Conservation (phyloP, 2,797 vertebrate species). For the Coilia nasus region DNA sequence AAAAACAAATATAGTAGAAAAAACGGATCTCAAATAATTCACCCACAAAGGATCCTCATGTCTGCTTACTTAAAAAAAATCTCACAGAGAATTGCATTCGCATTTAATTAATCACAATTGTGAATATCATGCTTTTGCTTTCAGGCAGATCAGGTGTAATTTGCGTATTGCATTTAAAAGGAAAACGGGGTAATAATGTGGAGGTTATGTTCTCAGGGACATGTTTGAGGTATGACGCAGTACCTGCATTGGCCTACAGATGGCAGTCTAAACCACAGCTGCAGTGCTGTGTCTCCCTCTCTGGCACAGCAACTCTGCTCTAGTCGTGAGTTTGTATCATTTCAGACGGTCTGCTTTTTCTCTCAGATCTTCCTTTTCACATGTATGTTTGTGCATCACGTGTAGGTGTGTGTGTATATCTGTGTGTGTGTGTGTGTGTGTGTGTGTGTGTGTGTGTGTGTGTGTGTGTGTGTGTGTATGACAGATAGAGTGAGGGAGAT, state of each 20-base stretch:
- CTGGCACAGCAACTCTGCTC: slow-evolving; percentile 17
- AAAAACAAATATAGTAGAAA: background rate
- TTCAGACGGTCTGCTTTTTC: slow-evolving; percentile 34
- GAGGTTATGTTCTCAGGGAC: background rate
- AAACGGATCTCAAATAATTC: background rate
- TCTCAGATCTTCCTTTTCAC: slow-evolving; percentile 12
- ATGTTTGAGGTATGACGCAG: slow-evolving; percentile 8
- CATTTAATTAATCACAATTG: background rate
- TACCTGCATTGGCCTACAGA: slow-evolving; percentile 61
- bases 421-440: slow-evolving; percentile 9
- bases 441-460: background rate
- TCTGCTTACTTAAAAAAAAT: background rate
- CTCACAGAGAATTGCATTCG: background rate
- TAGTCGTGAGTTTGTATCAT: slow-evolving; percentile 48
- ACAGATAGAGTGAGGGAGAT: background rate
- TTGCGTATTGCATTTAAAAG: background rate
- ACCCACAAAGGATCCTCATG: background rate
- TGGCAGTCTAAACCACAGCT: slow-evolving; percentile 69
- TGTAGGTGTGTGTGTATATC: background rate
- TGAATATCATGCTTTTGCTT: background rate
- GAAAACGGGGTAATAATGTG: background rate
- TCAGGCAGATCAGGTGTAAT: background rate
- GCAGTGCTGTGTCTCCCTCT: slow-evolving; percentile 4
- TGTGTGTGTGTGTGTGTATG: too few species aligned
- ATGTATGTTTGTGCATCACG: background rate